A percentile compares a stretch with the other conserved stretches of the same genome.
phyloP scores from a whole-genome alignment of 92 coral and sea anemone genomes.

The Zoanthus sansibaricus region DNA sequence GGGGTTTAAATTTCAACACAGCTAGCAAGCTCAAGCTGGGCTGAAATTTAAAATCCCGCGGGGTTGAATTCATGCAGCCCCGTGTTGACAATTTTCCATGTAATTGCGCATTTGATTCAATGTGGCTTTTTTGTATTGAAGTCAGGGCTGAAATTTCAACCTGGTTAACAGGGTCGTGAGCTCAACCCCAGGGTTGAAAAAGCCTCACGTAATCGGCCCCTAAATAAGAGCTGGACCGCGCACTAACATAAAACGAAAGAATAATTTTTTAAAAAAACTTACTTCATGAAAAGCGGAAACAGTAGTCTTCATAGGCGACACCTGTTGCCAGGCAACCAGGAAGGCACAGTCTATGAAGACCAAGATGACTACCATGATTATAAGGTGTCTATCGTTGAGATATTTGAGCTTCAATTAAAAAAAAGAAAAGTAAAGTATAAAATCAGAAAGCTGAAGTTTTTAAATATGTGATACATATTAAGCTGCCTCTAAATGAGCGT shows the following conservation, averaged over 20 bases:
- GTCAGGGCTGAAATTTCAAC: no score
- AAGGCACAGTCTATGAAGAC: slow-evolving; percentile 52
- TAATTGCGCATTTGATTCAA: no score
- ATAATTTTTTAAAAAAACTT: neutral
- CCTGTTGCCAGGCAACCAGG: slow-evolving; percentile 64
- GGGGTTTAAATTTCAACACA: no score
- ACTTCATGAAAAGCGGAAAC: neutral
- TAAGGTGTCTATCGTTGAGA: slow-evolving; percentile 69
- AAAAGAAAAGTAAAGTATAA: neutral
- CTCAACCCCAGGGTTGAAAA: neutral
- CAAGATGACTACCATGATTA: slow-evolving; percentile 47
- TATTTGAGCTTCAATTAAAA: slow-evolving; percentile 50
- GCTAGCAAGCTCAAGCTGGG: no score
- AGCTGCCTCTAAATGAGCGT: no score
- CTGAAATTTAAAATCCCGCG: no score
- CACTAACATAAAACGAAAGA: neutral
- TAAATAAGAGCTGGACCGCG: neutral
- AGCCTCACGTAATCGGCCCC: neutral
- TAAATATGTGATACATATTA: neutral
- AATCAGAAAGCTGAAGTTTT: neutral
- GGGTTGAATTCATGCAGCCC: no score
- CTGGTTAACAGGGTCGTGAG: no score
- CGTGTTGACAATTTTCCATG: no score
- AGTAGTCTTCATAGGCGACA: slow-evolving; percentile 45
- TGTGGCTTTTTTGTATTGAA: no score